These are phyloP conservation scores for Drosophila pseudotakahashii DNA, from an alignment of 2,888 invertebrate genomes.

Conservation along the genomic window DNA sequence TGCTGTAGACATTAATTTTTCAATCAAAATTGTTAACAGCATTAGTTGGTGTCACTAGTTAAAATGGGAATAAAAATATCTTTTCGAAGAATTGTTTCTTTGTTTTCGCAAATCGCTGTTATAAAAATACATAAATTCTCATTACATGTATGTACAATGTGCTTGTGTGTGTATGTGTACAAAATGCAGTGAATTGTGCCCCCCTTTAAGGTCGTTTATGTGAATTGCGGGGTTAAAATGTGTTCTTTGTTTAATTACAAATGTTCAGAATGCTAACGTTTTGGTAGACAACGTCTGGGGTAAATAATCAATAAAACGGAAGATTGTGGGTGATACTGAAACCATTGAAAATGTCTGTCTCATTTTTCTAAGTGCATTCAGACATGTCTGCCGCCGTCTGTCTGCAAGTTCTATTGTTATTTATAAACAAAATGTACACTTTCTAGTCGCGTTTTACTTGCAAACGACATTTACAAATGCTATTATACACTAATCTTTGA, in stretches of 20 bases:
- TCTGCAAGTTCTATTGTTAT: conserved; percentile 12
- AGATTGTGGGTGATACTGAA: background rate
- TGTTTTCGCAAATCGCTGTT: conserved; percentile 10
- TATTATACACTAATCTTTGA: background rate
- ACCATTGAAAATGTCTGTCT: conserved; percentile 3
- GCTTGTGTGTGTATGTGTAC: conserved; percentile 13
- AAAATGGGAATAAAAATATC: background rate
- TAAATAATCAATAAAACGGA: conserved; percentile 17
- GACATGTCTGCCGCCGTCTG: conserved; percentile 24
- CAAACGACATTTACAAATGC: background rate
- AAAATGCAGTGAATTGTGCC: conserved; percentile 28
- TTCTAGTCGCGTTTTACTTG: background rate
- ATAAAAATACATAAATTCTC: conserved; percentile 21
- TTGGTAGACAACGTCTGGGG: background rate
- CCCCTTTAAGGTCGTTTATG: conserved; percentile 34
- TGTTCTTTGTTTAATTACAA: conserved; percentile 7
- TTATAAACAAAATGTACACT: background rate
- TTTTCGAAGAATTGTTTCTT: background rate
- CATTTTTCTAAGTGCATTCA: conserved; percentile 24
- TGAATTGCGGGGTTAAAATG: conserved; percentile 28
- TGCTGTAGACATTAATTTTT: background rate
- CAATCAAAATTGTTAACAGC: background rate
- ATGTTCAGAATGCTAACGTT: too few species aligned
- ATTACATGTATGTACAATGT: conserved; percentile 12
- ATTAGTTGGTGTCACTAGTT: background rate